Evolutionary conservation across 2,113 vertebrate genomes (phyloP), one percentile per base, ranked within the genome.

Genomic region (Lepidothrix coronata): DNA sequence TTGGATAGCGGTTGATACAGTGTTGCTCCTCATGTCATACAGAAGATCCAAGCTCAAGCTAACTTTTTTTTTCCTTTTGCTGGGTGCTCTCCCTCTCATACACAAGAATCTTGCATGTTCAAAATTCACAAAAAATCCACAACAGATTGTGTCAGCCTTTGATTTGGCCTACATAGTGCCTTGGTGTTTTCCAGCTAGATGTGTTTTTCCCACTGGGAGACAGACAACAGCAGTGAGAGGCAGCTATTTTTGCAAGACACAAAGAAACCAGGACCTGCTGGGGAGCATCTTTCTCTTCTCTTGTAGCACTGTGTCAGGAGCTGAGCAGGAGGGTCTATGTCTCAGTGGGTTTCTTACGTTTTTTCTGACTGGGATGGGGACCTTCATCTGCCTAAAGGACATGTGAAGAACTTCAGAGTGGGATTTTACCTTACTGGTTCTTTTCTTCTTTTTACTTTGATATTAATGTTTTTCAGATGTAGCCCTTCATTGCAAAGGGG

Each of bases 11-110:
- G 1, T 81, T 74, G 51, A 11, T 52, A 24, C 4, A 39, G 12
- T 5, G 0, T 48, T 63, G 12, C 4, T 93, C 9, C 23, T 75
- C 20, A 3, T 3, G 39, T 55, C 35, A 12, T 5, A 5, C 19
- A 41, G n/a, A 49, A 52, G 30, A 54, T 51, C 30, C 1, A 3
- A 44, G 52, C 35, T 87, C 14, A 11, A 63, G 17, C 55, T 43
- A 57, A 0, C 51, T 48, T 33, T 54, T 61, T 61, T 46, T 33
- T 49, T 77, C 1, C 17, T 51, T 6, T 70, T 89, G 35, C 74
- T 91, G n/a, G 16, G 48, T 65, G 5, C 5, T 3, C 21, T 67
- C 3, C 10, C 16, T 23, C 33, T 73, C 24, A 9, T 46, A 33
- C 18, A 63, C 13, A 35, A 58, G 46, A 31, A 58, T 20, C n/a